Evolutionary conservation across 30 jellyfish, hydroid and myxozoan genomes (phyloP).

Genomic region (Euphysa ruthae): DNA sequence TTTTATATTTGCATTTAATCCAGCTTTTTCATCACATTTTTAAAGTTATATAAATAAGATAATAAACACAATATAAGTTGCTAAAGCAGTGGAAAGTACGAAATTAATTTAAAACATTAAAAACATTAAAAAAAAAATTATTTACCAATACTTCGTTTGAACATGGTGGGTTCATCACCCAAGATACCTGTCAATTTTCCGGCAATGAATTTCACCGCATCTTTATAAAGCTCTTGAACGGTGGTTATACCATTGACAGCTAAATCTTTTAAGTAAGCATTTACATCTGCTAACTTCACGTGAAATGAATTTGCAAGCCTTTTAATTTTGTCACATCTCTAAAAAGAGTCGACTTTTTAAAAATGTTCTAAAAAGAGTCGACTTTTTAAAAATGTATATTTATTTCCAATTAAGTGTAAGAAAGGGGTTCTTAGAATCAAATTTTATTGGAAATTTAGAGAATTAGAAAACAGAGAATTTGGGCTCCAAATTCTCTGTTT

Average conservation of each 20-base stretch:
- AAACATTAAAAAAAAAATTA: too few relatives aligned
- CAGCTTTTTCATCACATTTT: too few relatives aligned
- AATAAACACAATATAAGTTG: too few relatives aligned
- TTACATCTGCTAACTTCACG: slow-evolving; percentile 4
- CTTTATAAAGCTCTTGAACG: neutral
- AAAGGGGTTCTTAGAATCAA: too few relatives aligned
- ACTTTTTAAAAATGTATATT: too few relatives aligned
- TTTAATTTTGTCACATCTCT: slow-evolving; percentile 19
- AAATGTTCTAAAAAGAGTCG: neutral
- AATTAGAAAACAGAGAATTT: neutral
- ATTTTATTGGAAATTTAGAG: neutral
- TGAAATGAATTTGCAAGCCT: slow-evolving; percentile 4
- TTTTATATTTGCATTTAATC: too few relatives aligned
- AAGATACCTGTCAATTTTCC: neutral
- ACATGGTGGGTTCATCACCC: neutral
- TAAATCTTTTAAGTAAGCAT: neutral
- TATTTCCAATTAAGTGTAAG: too few relatives aligned
- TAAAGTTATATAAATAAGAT: too few relatives aligned
- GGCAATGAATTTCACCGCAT: neutral
- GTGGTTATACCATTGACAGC: slow-evolving; percentile 23
- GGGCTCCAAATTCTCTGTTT: too few relatives aligned
- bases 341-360: neutral
- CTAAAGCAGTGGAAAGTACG: too few relatives aligned
- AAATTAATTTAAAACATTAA: too few relatives aligned
- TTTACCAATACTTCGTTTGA: slow-evolving; percentile 1